Evolutionary conservation across 2,113 vertebrate species (phyloP).

Genomic region (Macheiramphus alcinus): DNA sequence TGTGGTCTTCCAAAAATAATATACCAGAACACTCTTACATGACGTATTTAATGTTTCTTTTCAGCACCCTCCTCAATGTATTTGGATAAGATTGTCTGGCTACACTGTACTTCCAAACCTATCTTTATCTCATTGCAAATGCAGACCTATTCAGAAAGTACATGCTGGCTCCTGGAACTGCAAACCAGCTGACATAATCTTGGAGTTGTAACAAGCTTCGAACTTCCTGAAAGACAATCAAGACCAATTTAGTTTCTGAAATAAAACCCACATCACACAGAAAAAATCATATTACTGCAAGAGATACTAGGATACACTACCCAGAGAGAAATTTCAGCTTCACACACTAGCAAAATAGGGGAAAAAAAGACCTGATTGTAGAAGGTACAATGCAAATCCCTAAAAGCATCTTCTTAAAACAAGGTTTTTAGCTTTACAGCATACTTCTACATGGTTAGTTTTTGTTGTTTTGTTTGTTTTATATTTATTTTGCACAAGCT

Average conservation of each 20-base stretch:
- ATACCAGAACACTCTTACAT: conserved; percentile 43
- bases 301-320: background rate
- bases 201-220: background rate
- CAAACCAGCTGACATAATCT: conserved; percentile 26
- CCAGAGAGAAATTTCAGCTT: background rate
- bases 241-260: background rate
- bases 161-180: background rate
- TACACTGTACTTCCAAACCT: conserved; percentile 10
- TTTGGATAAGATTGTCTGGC: conserved; percentile 5
- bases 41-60: conserved; percentile 38
- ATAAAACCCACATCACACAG: background rate
- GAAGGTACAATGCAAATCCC: background rate
- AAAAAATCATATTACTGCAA: background rate
- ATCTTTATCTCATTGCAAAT: conserved; percentile 43
- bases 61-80: conserved; percentile 33
- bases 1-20: conserved; percentile 58
- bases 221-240: background rate
- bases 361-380: background rate
- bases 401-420: background rate
- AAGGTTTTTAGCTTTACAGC: background rate
- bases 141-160: conserved; percentile 4
- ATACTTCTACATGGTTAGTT: background rate
- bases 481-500: background rate
- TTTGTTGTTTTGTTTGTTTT: background rate
- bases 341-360: rapidly evolving